Conservation (phyloP, 2,888 invertebrate genomes). For the Microchrysa polita region DNA sequence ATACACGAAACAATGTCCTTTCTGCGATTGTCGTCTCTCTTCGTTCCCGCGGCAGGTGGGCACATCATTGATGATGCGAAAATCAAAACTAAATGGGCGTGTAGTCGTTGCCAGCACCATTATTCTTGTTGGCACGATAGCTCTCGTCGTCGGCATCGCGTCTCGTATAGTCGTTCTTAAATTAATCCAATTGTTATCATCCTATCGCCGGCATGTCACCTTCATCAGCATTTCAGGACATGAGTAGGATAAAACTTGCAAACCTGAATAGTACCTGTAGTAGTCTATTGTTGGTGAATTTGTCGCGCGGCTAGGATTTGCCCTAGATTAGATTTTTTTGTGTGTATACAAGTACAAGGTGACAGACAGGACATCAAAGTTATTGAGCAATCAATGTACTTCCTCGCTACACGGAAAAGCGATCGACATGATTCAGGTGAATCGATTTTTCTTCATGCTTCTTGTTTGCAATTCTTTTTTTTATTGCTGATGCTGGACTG, state of each 20-base stretch:
- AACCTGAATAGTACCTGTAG: not conserved
- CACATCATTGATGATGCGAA: not conserved
- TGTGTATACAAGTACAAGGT: not conserved
- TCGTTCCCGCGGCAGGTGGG: not conserved
- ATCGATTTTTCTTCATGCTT: not conserved
- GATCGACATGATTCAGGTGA: not conserved
- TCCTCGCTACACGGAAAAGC: not conserved
- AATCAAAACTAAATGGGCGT: not conserved
- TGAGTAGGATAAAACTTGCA: too few relatives aligned
- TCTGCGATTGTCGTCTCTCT: not conserved
- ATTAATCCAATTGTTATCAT: constrained; percentile 28
- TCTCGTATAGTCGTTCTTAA: not conserved
- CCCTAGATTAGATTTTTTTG: not conserved
- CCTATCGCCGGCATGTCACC: constrained; percentile 26
- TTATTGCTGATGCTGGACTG: not conserved
- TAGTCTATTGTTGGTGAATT: constrained; percentile 8
- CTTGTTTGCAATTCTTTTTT: not conserved
- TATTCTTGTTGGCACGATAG: not conserved
- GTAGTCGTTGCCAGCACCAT: not conserved
- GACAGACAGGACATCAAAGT: not conserved
- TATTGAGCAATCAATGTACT: not conserved
- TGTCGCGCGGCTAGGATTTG: not conserved
- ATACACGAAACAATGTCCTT: not conserved
- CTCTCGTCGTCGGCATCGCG: too few relatives aligned
- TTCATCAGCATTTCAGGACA: constrained; percentile 23